Evolutionary conservation across 2,888 invertebrate genomes (phyloP), one percentile per base, ranked within the genome.

Genomic region (Rhogogaster chlorosoma): DNA sequence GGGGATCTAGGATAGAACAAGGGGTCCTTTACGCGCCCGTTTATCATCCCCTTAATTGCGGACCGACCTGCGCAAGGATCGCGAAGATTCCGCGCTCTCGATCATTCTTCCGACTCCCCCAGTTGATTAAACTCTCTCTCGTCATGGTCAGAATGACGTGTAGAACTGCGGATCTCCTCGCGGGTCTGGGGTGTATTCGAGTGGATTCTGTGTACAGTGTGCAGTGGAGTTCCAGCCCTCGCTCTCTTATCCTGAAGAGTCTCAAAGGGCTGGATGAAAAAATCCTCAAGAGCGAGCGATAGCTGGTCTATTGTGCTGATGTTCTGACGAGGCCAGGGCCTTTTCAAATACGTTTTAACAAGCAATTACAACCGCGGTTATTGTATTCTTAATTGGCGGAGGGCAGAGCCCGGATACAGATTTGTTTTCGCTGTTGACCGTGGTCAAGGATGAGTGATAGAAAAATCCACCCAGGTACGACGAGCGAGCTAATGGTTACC

Each of bases 321-420:
- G 89, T 91, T 91, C 89, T 89, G 92, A 92, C 91, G 92, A 92
- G 90, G 90, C 89, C 89, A 90, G 91, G 90, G 90, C 89, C 90
- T 91, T 80, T 90, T 90, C 90, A 89, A 91, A 90, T 89, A 87
- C 87, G 87, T 90, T 89, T 89, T 88, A 90, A 88, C 88, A 87
- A 87, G 85, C 91, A 90, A 91, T 91, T 91, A 91, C 89, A 84
- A 22, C 61, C 61, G 10, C 32, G 67, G 32, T 15, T 12, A 67
- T 67, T 67, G 32, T 67, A 22, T 61, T 1, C 61, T 29, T 61
- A 61, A 61, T 70, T 70, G 70, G 36, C 38, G 70, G 29, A 36
- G 36, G n/a, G n/a, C 7, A n/a, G 53, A 7, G n/a, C 7, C 1
- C 5, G 2, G 53, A n/a, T n/a, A n/a, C n/a, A n/a, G 53, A n/a